A percentile compares a stretch with the other conserved stretches of the same genome.
Conservation (phyloP, 2,113 vertebrate species). For the Chrysemys picta region DNA sequence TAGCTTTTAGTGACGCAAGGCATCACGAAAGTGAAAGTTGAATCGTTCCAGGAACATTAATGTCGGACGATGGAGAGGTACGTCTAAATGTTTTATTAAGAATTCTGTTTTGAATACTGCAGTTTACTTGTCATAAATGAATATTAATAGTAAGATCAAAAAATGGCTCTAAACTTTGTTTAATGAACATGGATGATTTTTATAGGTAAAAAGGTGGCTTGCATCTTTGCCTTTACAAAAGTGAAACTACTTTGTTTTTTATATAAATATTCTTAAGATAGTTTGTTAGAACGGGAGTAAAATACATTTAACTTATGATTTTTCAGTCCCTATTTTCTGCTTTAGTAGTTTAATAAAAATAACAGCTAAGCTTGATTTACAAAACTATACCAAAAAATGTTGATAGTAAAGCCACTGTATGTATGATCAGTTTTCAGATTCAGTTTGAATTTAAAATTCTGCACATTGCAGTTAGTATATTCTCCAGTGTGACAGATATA, state of each 20-base stretch:
- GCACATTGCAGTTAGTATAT: rapidly evolving
- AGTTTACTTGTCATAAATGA: background rate
- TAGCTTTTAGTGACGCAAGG: background rate
- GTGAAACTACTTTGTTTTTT: background rate
- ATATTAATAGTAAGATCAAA: background rate
- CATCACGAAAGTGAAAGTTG: background rate
- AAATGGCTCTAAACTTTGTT: background rate
- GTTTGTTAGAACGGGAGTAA: background rate
- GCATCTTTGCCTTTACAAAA: background rate
- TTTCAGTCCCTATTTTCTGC: background rate
- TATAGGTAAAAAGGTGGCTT: rapidly evolving
- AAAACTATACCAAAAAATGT: background rate
- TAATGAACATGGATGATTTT: background rate
- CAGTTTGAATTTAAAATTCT: rapidly evolving
- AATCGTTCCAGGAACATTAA: rapidly evolving
- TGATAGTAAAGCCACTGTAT: background rate
- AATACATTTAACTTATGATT: background rate
- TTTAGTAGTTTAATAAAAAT: background rate
- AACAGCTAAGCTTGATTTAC: background rate
- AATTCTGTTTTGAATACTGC: background rate
- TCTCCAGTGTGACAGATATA: background rate
- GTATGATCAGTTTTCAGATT: background rate
- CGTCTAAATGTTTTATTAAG: background rate
- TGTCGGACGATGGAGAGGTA: background rate
- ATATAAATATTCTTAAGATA: background rate